Evolutionary conservation across 2,113 vertebrate species (phyloP), one percentile per base, ranked within the genome.

Genomic region (Onychorhynchus coronatus): DNA sequence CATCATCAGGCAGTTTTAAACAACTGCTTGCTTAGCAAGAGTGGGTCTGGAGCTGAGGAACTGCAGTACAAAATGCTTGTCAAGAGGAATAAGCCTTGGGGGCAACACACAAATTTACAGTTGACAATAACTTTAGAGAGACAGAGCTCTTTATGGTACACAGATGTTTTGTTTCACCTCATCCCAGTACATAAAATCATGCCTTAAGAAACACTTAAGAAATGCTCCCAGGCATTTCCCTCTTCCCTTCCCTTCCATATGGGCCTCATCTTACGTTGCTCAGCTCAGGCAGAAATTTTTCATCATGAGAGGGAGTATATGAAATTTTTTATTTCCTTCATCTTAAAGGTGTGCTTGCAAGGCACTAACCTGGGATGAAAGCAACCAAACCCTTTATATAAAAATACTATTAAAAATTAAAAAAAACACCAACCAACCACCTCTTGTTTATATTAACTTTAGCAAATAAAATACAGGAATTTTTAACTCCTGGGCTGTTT

Each of bases 81-180:
- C 50, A 62, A 42, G 8, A 7, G 79, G 73, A 93, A 76, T 50
- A 71, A 76, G 67, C 77, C 87, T 81, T 73, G 41, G 49, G 44
- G 77, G 67, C 14, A 20, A 73, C 50, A 50, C 73, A 75, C 66
- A 81, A 47, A 63, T 93, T 72, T 93, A 62, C 74, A 85, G 83
- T 33, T 96, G 88, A 77, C 63, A 89, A 52, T 75, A 96, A 82
- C 80, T 85, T 88, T 44, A 85, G 85, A 87, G 35, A 96, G 85
- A 73, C 73, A 89, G 86, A 89, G 84, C 85, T 91, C 81, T 94
- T 95, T 61, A 91, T 77, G 59, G 80, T 75, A 77, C 61, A 56
- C 89, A 92, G 85, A 67, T 77, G 59, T 91, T 96, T 91, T 75
- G 66, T 84, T 95, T 92, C 93, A 97, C 76, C 68, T 93, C 93